Evolutionary conservation across 2,113 vertebrate species (phyloP), one percentile per base, ranked within the genome.

Genomic region (Strix aluco): DNA sequence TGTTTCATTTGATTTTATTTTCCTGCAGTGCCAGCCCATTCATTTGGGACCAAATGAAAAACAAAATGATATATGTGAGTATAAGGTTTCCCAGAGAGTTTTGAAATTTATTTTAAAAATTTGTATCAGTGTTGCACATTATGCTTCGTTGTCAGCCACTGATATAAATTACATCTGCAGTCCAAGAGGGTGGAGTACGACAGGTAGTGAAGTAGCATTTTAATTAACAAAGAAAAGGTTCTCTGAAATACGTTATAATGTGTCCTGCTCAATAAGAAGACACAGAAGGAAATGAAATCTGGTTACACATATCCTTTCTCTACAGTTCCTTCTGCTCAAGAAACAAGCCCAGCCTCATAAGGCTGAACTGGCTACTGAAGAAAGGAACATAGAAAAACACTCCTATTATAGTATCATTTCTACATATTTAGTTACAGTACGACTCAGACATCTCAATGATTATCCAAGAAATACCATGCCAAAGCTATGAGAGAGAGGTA

Each of bases 91-190:
- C 79, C 38, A 71, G 55, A 83, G 66, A 94, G 42, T 94, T 80
- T 88, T 85, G 71, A 91, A 94, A 89, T 82, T 54, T 91, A 78
- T 88, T 93, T 96, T 81, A 14, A 47, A 94, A 90, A 66, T 67
- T 80, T 92, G 22, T 88, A 52, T 86, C 67, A 52, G 7, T 70
- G 51, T 32, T 77, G 21, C 74, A 80, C 32, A 47, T 90, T 83
- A 80, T 55, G 21, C 13, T 44, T 69, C 6, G 0, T 63, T 91
- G 67, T 86, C 81, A 91, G 42, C 22, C 42, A 47, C 36, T 42
- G 38, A 85, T 85, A 86, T 36, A 80, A 73, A 94, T 85, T 51
- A 10, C 74, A 85, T 38, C 77, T 86, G 62, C 38, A 70, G 67
- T 83, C 70, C 55, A 62, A 85, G 86, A 89, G 27, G 86, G 78